Evolutionary conservation across 1,140 invertebrate genomes (phyloP), one percentile per base, ranked within the genome.

Genomic region (Trichonephila clavipes): DNA sequence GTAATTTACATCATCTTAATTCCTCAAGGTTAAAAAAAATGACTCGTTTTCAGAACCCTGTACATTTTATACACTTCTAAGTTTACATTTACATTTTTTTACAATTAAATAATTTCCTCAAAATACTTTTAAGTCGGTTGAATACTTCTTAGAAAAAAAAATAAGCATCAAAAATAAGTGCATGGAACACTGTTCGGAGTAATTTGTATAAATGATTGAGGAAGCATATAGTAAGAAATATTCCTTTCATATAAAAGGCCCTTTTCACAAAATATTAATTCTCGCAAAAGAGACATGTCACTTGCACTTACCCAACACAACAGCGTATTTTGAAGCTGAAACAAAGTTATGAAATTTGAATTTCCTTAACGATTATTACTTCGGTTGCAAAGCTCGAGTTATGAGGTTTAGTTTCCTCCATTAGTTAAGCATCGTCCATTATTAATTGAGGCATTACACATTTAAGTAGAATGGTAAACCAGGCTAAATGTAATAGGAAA

Each of bases 351-450:
- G 72, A 77, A 77, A 77, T 77, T 77, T 40, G 34, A 77, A 77
- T 40, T 77, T 77, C 72, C 72, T 77, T 77, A 77, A 77, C 72
- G 72, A 28, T 77, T 77, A 77, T 77, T 24, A 28, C 72, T 77
- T 18, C 28, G 72, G 72, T 77, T 34, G 24, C 28, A 34, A 77
- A 77, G 72, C 28, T 77, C 72, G 28, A 77, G 34, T 77, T 77
- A 77, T 77, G 72, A 77, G 72, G 72, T 77, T 77, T 77, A 77
- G 72, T 77, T 77, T 77, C 72, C 72, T 77, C 24, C 72, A 77
- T 77, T 34, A 77, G 28, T 77, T 77, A 77, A 40, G 72, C 72
- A 28, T 40, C 28, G 14, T 34, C 24, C 28, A 34, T 77, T 34
- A 77, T 77, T 77, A 77, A 77, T 77, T 77, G 72, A 40, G 34